phyloP scores from a whole-genome alignment of 2,888 invertebrate genomes.

The Enchytraeus crypticus region DNA sequence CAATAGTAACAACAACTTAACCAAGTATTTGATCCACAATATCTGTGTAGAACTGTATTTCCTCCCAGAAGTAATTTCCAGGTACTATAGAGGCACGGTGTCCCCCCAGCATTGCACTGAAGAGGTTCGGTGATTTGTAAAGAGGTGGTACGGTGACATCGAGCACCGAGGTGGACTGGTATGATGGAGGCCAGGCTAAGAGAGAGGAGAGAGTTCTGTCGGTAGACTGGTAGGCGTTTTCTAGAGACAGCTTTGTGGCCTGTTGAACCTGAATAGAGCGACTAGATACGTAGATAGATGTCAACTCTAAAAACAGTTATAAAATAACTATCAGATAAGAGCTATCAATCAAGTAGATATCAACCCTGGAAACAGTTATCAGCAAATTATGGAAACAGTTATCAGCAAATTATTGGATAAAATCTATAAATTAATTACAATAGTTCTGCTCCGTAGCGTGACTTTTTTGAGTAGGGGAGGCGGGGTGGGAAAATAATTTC shows the following conservation, averaged over 20 bases:
- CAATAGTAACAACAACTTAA: too few species aligned
- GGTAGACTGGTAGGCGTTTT: constrained; percentile 11
- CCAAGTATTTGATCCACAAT: too few species aligned
- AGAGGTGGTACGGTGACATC: background rate
- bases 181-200: constrained; percentile 18
- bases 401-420: too few species aligned
- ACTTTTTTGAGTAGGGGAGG: too few species aligned
- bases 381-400: too few species aligned
- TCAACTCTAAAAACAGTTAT: constrained; percentile 20
- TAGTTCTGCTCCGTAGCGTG: too few species aligned
- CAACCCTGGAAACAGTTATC: too few species aligned
- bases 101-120: constrained; percentile 23
- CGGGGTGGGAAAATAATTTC: too few species aligned
- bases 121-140: constrained; percentile 17
- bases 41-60: constrained; percentile 27
- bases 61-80: constrained; percentile 24
- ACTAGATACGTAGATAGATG: constrained; percentile 22
- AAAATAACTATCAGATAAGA: background rate
- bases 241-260: constrained; percentile 10
- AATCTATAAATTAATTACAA: too few species aligned
- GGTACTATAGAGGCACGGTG: constrained; percentile 19
- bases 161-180: constrained; percentile 12
- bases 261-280: constrained; percentile 17
- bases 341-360: background rate
- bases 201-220: constrained; percentile 17